Percentiles rank a stretch among this genome's conserved stretches.
Evolutionary conservation across 2,888 invertebrate genomes (phyloP).

Genomic region (Lasiommata megera): DNA sequence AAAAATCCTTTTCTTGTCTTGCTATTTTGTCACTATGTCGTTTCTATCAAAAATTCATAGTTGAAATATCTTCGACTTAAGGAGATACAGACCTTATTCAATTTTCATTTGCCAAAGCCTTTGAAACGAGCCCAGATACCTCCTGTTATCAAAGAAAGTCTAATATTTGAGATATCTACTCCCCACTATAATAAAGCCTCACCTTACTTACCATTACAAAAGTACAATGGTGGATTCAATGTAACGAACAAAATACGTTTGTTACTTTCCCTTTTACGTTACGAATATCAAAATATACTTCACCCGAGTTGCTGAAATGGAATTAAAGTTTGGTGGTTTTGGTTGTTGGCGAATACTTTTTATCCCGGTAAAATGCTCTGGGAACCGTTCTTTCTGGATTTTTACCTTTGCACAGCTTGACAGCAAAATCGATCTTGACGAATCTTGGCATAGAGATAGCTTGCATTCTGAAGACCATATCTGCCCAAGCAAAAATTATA

Average conservation of each 20-base stretch:
- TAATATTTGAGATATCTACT: background rate
- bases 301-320: no score
- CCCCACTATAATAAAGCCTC: background rate
- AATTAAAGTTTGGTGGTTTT: no score
- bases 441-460: no score
- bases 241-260: background rate
- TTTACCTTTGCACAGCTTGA: no score
- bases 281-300: background rate
- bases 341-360: no score
- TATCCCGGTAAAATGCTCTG: no score
- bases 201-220: background rate
- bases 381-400: no score
- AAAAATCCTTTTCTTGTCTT: background rate
- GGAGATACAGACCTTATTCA: background rate
- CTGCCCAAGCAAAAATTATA: no score
- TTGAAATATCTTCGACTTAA: background rate
- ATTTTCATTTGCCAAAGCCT: background rate
- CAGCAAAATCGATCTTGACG: no score
- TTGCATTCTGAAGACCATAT: no score
- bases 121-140: slow-evolving; percentile 1
- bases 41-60: background rate
- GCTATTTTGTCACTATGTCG: background rate
- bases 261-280: background rate
- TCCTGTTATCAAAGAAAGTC: background rate
- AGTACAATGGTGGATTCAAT: background rate